These are phyloP conservation scores for Alcedo atthis DNA, from an alignment of 2,797 vertebrate species.

Conservation along the genomic window DNA sequence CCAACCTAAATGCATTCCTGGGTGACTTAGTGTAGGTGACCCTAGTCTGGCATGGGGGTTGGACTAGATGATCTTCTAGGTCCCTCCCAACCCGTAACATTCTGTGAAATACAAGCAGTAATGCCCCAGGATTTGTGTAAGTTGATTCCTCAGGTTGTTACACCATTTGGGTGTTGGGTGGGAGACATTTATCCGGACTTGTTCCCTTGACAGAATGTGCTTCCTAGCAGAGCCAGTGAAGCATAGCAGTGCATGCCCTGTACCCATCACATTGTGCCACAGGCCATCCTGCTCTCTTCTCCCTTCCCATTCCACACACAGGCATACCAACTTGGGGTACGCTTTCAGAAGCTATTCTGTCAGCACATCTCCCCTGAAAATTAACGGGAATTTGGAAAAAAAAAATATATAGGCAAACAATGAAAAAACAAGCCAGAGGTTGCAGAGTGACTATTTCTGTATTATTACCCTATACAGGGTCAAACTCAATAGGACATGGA, in stretches of 20 bases:
- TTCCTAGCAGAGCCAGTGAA: not conserved
- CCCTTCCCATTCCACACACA: not conserved
- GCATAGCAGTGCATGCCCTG: fast-evolving
- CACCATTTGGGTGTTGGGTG: not conserved
- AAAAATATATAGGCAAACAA: not conserved
- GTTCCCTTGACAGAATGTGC: fast-evolving
- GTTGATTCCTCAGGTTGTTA: not conserved
- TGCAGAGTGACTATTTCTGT: not conserved
- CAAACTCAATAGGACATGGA: not conserved
- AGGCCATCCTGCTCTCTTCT: not conserved
- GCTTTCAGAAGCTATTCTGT: not conserved
- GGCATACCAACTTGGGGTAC: not conserved
- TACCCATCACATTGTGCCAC: fast-evolving
- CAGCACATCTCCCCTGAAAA: not conserved
- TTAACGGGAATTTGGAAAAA: too few species aligned
- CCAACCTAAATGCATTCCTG: too few species aligned
- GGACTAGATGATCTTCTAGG: too few species aligned
- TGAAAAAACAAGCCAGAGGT: not conserved
- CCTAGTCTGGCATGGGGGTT: too few species aligned
- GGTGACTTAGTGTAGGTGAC: too few species aligned
- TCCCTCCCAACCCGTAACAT: too few species aligned
- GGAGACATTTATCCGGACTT: not conserved
- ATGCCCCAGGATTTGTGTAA: fast-evolving
- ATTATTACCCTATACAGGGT: not conserved
- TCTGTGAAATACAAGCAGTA: not conserved